phyloP scores from a whole-genome alignment of 2,888 invertebrate species.

The Nowickia ferox region DNA sequence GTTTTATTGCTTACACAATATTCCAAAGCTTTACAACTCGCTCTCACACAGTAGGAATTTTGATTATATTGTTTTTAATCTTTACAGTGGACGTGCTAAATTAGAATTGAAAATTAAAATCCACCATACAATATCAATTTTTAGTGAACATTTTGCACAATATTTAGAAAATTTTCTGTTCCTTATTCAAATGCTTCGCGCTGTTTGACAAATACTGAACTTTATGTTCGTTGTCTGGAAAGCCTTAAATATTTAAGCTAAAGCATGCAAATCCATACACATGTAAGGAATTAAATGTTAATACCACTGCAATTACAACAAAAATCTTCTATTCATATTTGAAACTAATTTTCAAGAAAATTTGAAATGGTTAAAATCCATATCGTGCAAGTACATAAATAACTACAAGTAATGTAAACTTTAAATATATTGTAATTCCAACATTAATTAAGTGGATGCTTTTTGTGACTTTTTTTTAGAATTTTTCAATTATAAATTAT shows the following conservation, averaged over 20 bases:
- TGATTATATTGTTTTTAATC: no score
- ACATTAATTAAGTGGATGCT: no score
- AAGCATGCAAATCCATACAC: not conserved
- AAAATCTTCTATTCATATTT: constrained; percentile 25
- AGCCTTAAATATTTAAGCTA: not conserved
- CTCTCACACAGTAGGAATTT: no score
- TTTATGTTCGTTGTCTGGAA: not conserved
- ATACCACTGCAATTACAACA: constrained; percentile 38
- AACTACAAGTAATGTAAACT: not conserved
- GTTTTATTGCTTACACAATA: no score
- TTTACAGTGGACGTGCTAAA: no score
- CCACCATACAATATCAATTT: no score
- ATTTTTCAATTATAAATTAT: no score
- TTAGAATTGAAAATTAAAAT: no score
- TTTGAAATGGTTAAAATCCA: not conserved
- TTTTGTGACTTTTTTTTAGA: no score
- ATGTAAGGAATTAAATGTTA: constrained; percentile 8
- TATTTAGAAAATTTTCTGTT: not conserved
- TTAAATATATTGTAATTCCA: not conserved
- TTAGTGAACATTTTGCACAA: not conserved
- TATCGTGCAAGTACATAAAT: not conserved
- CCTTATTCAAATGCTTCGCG: not conserved
- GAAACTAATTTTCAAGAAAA: constrained; percentile 1
- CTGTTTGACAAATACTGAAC: not conserved
- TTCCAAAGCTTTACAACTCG: no score